Base-by-base conservation (phyloP, 2,113 vertebrate species). In the Pandion haliaetus region DNA sequence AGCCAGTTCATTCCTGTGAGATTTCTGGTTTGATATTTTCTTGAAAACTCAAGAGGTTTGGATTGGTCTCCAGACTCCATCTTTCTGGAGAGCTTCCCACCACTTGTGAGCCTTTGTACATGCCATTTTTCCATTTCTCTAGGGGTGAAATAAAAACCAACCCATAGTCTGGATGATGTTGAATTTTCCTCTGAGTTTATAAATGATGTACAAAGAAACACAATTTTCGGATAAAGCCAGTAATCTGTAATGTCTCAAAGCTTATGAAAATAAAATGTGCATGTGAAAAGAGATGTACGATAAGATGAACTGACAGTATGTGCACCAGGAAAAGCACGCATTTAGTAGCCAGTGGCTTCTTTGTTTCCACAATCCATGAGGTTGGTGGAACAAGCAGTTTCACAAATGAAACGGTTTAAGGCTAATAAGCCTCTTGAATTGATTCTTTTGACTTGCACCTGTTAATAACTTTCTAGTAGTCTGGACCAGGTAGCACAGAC, bases 171-270 rank as follows among this genome's bases (percentile, higher is more conserved):
- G 86, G 86, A 91, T 93, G 94, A 94, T 87, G 97, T 17, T 89
- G 88, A 45, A 84, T 97, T 97, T 97, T 97, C 96, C 93, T 95
- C 86, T 84, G 91, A 92, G 88, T 69, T 95, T 87, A 82, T 85
- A 88, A 66, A 72, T 32, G 73, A 57, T 91, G 65, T 84, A 61
- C 80, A 58, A 85, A 92, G 83, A 63, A 86, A 86, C 80, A 58
- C 63, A 82, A 57, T 32, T 89, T 65, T 31, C 2, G 31, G 45
- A 69, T 38, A 18, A 55, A 63, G 55, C 71, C 71, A 78, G 49
- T 11, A 57, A 74, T 65, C 86, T 77, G 65, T 70, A 83, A 86
- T 36, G 86, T 92, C 94, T 95, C 65, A 61, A 20, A 63, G 59
- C 31, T 63, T 9, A 76, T 50, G 80, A 72, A 90, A 94, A 88